Conservation (phyloP, 23 tunicate species). For the Ascidia mentula region DNA sequence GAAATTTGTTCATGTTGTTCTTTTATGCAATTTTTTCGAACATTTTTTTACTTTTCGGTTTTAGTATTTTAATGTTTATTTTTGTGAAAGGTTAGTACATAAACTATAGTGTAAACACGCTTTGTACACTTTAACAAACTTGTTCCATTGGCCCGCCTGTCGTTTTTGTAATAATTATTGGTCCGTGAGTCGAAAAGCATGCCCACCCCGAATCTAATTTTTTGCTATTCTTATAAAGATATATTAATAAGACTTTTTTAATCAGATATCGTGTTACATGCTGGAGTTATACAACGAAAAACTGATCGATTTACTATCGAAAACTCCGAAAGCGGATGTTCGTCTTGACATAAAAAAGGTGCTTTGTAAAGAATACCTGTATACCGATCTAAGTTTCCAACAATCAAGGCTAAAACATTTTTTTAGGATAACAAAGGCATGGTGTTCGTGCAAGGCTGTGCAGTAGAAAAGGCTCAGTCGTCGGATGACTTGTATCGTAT, state of each 20-base stretch:
- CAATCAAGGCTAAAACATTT: not conserved
- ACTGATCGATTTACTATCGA: conserved; percentile 61
- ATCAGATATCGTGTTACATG: conserved; percentile 90
- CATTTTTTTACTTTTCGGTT: too few relatives aligned
- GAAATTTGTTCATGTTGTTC: too few relatives aligned
- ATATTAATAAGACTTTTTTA: not conserved
- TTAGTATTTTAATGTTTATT: too few relatives aligned
- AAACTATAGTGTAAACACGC: too few relatives aligned
- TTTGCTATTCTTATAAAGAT: not conserved
- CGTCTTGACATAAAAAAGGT: conserved; percentile 87
- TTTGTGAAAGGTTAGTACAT: too few relatives aligned
- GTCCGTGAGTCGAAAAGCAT: too few relatives aligned
- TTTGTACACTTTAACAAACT: too few relatives aligned
- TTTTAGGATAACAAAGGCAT: conserved; percentile 88
- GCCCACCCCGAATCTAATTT: too few relatives aligned
- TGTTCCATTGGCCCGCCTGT: too few relatives aligned
- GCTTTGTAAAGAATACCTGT: not conserved
- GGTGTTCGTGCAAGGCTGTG: conserved; percentile 87
- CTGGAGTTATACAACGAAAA: conserved; percentile 96
- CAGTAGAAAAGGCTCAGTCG: conserved; percentile 40
- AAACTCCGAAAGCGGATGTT: conserved; percentile 21
- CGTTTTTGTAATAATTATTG: too few relatives aligned
- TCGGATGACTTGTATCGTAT: conserved; percentile 59
- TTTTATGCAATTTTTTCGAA: too few relatives aligned
- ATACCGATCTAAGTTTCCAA: not conserved